These are phyloP conservation scores for Mantis religiosa DNA, from an alignment of 2,888 invertebrate species.

Conservation along the genomic window DNA sequence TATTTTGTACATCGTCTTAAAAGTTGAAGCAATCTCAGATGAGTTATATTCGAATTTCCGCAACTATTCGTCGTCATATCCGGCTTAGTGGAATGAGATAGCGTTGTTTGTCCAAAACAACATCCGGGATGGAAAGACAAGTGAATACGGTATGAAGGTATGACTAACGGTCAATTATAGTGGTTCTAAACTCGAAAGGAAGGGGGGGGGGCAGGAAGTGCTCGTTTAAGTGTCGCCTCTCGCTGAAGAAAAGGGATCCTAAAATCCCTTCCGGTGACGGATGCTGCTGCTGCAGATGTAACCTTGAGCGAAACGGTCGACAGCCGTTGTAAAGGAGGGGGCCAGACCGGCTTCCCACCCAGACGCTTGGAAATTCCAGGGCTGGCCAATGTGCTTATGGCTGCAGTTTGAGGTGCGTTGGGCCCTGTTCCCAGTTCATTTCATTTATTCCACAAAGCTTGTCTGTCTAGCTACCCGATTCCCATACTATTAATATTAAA, in stretches of 20 bases:
- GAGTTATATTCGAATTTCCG: too few species aligned
- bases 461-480: too few species aligned
- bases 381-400: not conserved
- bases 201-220: not conserved
- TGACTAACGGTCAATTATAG: not conserved
- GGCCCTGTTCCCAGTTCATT: too few species aligned
- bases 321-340: not conserved
- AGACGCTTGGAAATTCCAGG: not conserved
- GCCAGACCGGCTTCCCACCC: not conserved
- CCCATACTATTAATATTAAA: too few species aligned
- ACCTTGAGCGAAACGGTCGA: constrained; percentile 1
- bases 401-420: too few species aligned
- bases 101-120: too few species aligned
- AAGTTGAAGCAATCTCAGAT: too few species aligned
- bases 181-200: not conserved
- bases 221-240: not conserved
- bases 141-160: not conserved
- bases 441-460: too few species aligned
- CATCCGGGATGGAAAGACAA: not conserved
- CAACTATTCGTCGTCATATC: too few species aligned
- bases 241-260: not conserved
- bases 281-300: not conserved
- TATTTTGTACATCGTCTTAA: too few species aligned
- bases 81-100: too few species aligned
- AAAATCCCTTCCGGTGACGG: not conserved